phyloP scores from a whole-genome alignment of 2,113 vertebrate genomes.

The Seriola aureovittata region DNA sequence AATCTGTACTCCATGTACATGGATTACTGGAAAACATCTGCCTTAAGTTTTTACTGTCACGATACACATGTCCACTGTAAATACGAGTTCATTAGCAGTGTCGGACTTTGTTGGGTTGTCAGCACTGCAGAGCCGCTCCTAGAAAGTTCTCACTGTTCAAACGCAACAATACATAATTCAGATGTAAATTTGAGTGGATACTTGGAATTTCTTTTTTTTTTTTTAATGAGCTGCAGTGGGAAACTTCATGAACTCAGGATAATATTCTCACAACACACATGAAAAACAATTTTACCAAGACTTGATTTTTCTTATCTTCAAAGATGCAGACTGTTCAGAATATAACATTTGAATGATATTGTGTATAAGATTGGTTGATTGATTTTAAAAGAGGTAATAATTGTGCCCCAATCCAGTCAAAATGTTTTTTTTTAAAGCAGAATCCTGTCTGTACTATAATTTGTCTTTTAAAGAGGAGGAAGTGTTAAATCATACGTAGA shows the following conservation, averaged over 20 bases:
- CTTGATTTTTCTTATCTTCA: neutral
- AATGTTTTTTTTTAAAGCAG: neutral
- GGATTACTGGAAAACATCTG: slow-evolving; percentile 16
- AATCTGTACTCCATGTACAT: neutral
- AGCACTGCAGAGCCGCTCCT: neutral
- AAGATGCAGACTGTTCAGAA: neutral
- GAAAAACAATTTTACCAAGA: neutral
- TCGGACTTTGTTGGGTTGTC: neutral
- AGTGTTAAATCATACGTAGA: neutral
- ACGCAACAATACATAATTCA: neutral
- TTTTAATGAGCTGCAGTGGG: neutral
- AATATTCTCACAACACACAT: no score
- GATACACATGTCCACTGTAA: neutral
- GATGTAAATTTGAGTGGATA: no score
- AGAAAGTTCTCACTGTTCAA: neutral
- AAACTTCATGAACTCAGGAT: slow-evolving; percentile 13
- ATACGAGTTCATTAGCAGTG: neutral
- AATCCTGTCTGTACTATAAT: neutral
- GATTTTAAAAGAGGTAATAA: neutral
- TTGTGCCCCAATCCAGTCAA: neutral
- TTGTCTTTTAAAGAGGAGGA: neutral
- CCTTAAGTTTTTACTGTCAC: slow-evolving; percentile 45
- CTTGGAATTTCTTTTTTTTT: neutral
- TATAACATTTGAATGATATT: neutral
- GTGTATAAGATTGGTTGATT: neutral